phyloP scores from a whole-genome alignment of 2,888 invertebrate genomes.

The Aethes cnicana region DNA sequence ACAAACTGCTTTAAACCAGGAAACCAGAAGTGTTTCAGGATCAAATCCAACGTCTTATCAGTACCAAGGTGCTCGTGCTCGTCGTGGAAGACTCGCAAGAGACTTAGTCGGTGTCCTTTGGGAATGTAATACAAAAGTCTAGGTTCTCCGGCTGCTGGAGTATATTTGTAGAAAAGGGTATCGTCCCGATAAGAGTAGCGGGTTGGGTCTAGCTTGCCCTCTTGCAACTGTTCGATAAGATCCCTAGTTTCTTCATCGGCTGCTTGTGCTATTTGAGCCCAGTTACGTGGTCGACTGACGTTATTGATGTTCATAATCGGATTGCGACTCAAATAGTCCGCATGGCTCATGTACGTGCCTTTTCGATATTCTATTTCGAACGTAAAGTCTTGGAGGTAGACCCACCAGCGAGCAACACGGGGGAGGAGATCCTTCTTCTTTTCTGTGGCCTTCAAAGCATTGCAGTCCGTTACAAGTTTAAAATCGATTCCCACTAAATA shows the following conservation, averaged over 20 bases:
- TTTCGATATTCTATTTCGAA: neutral
- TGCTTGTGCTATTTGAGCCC: neutral
- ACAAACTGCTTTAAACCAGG: constrained; percentile 29
- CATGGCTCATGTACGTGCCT: neutral
- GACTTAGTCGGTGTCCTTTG: constrained; percentile 3
- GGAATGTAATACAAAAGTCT: neutral
- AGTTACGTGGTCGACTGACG: neutral
- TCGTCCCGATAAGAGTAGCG: neutral
- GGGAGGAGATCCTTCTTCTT: neutral
- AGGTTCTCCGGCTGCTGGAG: neutral
- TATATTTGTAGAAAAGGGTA: neutral
- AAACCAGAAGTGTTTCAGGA: constrained; percentile 3
- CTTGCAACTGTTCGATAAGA: neutral
- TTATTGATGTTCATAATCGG: neutral
- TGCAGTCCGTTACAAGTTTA: neutral
- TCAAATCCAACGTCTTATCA: neutral
- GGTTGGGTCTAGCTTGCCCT: neutral
- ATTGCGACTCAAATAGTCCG: neutral
- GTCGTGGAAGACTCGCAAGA: constrained; percentile 32
- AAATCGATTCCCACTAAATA: neutral
- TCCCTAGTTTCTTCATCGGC: neutral
- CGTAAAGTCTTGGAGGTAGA: neutral
- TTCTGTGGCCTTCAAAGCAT: neutral
- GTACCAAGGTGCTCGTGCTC: constrained; percentile 23
- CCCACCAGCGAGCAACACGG: too few relatives aligned